Conservation (phyloP, 2,888 invertebrate genomes). For the Platynereis dumerilii region DNA sequence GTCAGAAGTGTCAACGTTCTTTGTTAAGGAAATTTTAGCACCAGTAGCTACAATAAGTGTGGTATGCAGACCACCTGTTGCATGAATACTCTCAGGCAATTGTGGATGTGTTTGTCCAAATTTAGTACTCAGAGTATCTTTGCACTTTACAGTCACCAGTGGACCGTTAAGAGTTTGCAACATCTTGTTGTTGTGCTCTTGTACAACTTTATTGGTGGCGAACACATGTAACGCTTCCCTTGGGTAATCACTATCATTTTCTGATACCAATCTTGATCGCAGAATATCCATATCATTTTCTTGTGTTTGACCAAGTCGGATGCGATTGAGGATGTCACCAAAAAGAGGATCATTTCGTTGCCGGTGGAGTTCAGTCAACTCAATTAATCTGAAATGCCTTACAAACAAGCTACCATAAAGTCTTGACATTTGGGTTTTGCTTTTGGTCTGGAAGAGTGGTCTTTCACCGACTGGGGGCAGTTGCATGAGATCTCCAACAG, state of each 20-base stretch:
- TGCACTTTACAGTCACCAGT: not conserved
- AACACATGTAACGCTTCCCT: not conserved
- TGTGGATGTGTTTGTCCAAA: too few species aligned
- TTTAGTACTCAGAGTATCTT: too few species aligned
- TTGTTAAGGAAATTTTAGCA: not conserved
- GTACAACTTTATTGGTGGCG: not conserved
- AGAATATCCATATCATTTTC: not conserved
- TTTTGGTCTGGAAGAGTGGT: not conserved
- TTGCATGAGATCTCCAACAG: not conserved
- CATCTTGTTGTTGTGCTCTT: not conserved
- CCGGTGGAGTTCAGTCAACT: not conserved
- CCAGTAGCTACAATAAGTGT: not conserved
- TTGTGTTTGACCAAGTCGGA: not conserved
- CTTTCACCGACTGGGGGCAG: not conserved
- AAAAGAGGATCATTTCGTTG: not conserved
- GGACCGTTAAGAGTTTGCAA: too few species aligned
- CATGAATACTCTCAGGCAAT: too few species aligned
- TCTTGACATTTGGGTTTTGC: not conserved
- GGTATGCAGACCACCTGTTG: not conserved
- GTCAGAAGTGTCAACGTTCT: not conserved
- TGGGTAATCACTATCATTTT: too few species aligned
- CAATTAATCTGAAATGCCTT: not conserved
- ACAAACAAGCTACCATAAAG: not conserved
- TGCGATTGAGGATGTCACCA: not conserved
- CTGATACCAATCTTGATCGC: too few species aligned